A percentile compares a stretch with the other conserved stretches of the same genome.
phyloP scores from a whole-genome alignment of 2,113 vertebrate genomes.

The Apodemus sylvaticus region DNA sequence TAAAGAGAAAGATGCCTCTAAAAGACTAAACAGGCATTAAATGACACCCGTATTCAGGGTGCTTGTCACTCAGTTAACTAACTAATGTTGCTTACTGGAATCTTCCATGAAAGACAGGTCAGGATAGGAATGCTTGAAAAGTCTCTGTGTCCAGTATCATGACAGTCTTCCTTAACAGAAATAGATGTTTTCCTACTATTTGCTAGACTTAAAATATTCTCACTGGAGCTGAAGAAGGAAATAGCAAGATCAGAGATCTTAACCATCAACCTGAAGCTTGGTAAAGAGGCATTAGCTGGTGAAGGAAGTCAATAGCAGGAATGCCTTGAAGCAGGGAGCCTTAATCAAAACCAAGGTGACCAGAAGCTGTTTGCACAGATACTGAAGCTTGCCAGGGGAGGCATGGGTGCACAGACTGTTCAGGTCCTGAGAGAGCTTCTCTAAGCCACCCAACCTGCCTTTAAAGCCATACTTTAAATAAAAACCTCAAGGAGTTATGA shows the following conservation, averaged over 20 bases:
- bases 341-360: background rate
- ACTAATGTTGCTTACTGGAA: background rate
- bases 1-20: background rate
- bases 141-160: background rate
- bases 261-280: background rate
- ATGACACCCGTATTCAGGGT: background rate
- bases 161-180: background rate
- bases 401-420: background rate
- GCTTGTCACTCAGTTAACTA: background rate
- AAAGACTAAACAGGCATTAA: background rate
- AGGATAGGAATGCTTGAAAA: background rate
- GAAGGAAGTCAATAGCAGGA: background rate
- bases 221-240: background rate
- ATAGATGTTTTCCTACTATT: background rate
- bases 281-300: conserved; percentile 36
- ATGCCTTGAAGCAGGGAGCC: background rate
- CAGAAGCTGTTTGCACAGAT: background rate
- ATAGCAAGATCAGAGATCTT: conserved; percentile 12
- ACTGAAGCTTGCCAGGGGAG: background rate
- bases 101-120: background rate
- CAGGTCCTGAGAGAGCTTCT: conserved; percentile 1
- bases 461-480: conserved; percentile 41
- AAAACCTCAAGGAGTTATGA: background rate
- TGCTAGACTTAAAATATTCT: background rate
- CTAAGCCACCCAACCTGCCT: background rate